These are phyloP conservation scores for Alligator sinensis DNA, from an alignment of 2,113 vertebrate genomes.

Conservation along the genomic window DNA sequence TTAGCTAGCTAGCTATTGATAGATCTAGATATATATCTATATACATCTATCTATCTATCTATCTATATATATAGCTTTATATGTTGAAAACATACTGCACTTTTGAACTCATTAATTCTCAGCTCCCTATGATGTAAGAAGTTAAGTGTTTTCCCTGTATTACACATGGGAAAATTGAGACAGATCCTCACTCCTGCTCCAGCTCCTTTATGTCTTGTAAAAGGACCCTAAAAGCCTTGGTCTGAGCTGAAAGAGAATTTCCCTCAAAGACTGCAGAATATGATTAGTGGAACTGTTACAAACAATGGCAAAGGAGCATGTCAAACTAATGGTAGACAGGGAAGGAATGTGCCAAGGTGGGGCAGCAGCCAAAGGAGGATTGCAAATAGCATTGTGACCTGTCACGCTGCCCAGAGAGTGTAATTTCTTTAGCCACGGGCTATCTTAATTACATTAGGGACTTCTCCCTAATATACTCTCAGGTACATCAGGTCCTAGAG, in stretches of 20 bases:
- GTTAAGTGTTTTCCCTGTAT: neutral
- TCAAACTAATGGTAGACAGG: fast-evolving
- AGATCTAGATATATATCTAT: no score
- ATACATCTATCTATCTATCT: no score
- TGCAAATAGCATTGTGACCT: neutral
- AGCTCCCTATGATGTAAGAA: neutral
- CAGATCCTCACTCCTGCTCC: neutral
- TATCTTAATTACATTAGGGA: slow-evolving; percentile 10
- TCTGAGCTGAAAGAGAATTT: neutral
- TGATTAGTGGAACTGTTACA: neutral
- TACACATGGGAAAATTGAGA: neutral
- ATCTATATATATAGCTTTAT: no score
- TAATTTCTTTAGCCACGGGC: neutral
- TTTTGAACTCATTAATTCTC: no score
- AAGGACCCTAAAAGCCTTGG: neutral
- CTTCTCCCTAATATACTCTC: neutral
- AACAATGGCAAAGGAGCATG: no score
- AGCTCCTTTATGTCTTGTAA: neutral
- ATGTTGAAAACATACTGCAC: no score
- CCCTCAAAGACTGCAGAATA: neutral
- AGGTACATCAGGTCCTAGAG: neutral
- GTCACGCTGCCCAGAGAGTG: neutral
- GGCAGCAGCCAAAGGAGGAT: neutral
- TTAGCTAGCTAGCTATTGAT: no score
- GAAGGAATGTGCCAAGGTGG: neutral